Conservation (phyloP, 2,888 invertebrate genomes). For the Zygaena filipendulae region DNA sequence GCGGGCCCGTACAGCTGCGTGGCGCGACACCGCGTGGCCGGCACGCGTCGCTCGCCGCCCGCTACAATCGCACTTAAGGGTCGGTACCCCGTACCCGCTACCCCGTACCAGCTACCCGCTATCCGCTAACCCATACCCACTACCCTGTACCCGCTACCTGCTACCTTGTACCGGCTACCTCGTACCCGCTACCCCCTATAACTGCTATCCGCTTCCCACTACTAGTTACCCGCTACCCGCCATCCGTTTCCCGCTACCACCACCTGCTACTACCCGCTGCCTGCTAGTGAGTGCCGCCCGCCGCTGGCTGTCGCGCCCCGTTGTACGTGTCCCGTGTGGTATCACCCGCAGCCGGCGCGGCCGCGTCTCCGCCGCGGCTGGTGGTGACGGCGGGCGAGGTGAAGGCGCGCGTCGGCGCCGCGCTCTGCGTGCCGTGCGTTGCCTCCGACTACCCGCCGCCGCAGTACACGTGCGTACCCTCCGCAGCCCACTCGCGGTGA, state of each 20-base stretch:
- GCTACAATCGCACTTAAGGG: too few species aligned
- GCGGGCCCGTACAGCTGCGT: conserved; percentile 75
- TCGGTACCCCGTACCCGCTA: too few species aligned
- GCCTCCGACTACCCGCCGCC: conserved; percentile 73
- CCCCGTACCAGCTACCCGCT: too few species aligned
- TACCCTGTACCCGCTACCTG: too few species aligned
- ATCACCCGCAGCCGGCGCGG: conserved; percentile 25
- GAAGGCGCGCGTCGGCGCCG: conserved; percentile 62
- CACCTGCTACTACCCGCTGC: too few species aligned
- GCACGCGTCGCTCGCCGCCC: conserved; percentile 71
- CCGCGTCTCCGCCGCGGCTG: conserved; percentile 64
- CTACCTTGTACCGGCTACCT: neutral
- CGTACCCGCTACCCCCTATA: neutral
- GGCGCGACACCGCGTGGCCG: conserved; percentile 76
- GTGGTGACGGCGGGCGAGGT: conserved; percentile 62
- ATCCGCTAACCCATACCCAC: too few species aligned
- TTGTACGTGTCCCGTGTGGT: conserved; percentile 1
- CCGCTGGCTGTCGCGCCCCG: too few species aligned
- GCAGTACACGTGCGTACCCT: conserved; percentile 67
- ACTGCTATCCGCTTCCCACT: too few species aligned
- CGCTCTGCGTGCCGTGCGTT: conserved; percentile 73
- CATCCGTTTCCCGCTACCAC: conserved; percentile 1
- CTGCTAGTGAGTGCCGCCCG: neutral
- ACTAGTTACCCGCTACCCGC: too few species aligned
- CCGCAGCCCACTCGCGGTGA: too few species aligned